Conservation (phyloP, 1,140 invertebrate species). For the Eueides isabella region DNA sequence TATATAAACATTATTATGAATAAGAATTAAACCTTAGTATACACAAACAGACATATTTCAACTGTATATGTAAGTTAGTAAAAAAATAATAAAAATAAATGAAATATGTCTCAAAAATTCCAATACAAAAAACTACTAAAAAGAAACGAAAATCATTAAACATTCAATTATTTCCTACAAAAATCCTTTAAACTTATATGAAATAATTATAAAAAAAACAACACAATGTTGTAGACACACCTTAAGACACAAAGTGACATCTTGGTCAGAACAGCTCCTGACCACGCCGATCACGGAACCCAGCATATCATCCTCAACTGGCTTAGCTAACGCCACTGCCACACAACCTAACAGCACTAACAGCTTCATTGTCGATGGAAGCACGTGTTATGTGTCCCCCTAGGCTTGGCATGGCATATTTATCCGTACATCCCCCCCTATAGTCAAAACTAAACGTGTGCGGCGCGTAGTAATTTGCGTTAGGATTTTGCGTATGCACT, state of each 20-base stretch:
- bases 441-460: conserved; percentile 20
- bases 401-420: conserved; percentile 57
- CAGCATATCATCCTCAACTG: conserved; percentile 79
- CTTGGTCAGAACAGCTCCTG: conserved; percentile 86
- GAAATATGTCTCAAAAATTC: too few relatives aligned
- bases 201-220: too few relatives aligned
- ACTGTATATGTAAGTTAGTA: too few relatives aligned
- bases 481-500: conserved; percentile 12
- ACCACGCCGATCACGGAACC: conserved; percentile 85
- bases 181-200: too few relatives aligned
- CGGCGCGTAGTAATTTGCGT: conserved; percentile 20
- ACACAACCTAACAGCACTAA: conserved; percentile 81
- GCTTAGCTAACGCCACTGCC: conserved; percentile 79
- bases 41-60: too few relatives aligned
- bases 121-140: too few relatives aligned
- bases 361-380: conserved; percentile 81
- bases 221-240: conserved; percentile 60
- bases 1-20: too few relatives aligned
- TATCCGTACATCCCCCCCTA: conserved; percentile 63
- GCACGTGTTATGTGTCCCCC: conserved; percentile 62
- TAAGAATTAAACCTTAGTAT: too few relatives aligned
- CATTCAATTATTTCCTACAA: too few relatives aligned
- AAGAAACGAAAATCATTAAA: too few relatives aligned
- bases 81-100: too few relatives aligned
- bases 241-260: conserved; percentile 89